Percentiles rank a stretch among this genome's conserved stretches.
Conservation (phyloP, 2,888 invertebrate genomes). For the Tipula vernalis region DNA sequence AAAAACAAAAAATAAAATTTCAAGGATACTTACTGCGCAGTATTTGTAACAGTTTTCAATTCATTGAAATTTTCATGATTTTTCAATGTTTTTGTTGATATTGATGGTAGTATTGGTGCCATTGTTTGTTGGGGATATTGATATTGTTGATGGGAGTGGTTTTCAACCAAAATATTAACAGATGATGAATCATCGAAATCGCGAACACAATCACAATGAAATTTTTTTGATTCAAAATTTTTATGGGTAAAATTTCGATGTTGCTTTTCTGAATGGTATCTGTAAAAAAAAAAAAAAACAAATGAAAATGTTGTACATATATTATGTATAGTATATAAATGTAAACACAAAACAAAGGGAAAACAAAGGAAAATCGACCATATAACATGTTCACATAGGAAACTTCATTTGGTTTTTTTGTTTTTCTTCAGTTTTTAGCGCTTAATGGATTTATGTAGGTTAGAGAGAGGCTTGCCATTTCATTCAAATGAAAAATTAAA, state of each 20-base stretch:
- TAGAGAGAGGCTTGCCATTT: background rate
- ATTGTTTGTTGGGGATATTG: background rate
- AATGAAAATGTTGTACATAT: background rate
- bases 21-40: constrained; percentile 7
- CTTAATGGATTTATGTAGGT: background rate
- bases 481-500: too few relatives aligned
- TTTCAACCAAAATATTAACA: background rate
- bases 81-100: background rate
- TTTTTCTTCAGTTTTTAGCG: too few relatives aligned
- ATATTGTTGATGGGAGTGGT: constrained; percentile 8
- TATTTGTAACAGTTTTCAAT: background rate
- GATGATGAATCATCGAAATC: background rate
- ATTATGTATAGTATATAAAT: background rate
- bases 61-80: constrained; percentile 7
- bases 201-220: background rate
- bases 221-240: constrained; percentile 5
- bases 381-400: background rate
- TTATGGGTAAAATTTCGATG: background rate
- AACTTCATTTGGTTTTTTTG: background rate
- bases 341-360: background rate
- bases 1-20: background rate
- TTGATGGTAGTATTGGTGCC: background rate
- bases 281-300: background rate
- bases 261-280: background rate
- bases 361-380: background rate